Base-by-base conservation (phyloP, 2,888 invertebrate genomes). In the Dioctria linearis region DNA sequence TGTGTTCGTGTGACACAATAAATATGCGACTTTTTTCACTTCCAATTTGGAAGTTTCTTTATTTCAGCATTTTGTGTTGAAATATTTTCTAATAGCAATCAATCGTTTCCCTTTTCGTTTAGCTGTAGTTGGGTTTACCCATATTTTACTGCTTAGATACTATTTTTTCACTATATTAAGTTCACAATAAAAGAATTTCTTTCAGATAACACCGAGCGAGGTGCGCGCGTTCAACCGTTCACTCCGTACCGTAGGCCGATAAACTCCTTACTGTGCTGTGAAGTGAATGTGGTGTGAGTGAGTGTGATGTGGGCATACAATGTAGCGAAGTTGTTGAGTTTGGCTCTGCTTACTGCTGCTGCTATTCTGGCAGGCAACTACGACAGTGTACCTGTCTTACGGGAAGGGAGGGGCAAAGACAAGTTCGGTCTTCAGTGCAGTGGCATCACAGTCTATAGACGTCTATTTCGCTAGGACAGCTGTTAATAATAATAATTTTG, bases 1-100 rank as follows among this genome's bases (percentile, higher is more conserved):
- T 76, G 76, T 76, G 63, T 63, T 63, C 63, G 76, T 76, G 46
- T 76, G 76, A 63, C 76, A 76, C 76, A 76, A 75, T 76, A 76
- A 76, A 76, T 76, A 46, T 54, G 76, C 49, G 46, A 49, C 25
- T 75, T 76, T 76, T 76, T 63, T 76, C 76, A 76, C 76, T 76
- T 76, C 76, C 76, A 76, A 76, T 63, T 63, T 76, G 63, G 63
- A 76, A 61, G 39, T 63, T 63, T 75, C 59, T 75, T 75, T 43
- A 43, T 59, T 59, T 75, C 59, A 49, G 59, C 9, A 59, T 43
- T 75, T 75, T 57, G 49, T n/a, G 42, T 63, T 57, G 75, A 43
- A 8, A 40, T 42, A 61, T n/a, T 25, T 61, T 8, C 11, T 46
- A 46, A 46, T 9, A 5, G 49, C 49, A 46, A n/a, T n/a, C 46